phyloP scores from a whole-genome alignment of 2,888 invertebrate species.

The Mylabris sibirica region DNA sequence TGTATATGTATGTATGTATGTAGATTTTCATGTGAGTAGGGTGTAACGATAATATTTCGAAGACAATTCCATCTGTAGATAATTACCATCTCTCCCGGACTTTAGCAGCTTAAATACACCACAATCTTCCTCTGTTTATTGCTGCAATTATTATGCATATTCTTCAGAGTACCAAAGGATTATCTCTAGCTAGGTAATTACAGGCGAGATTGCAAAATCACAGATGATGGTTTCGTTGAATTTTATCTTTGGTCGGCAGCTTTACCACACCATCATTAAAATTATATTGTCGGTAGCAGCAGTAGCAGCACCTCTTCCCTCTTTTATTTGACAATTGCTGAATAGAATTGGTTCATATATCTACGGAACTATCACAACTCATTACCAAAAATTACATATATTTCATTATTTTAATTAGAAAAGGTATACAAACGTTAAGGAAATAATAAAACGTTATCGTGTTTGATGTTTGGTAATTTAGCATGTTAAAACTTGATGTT shows the following conservation, averaged over 20 bases:
- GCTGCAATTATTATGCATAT: slow-evolving; percentile 27
- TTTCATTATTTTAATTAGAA: background rate
- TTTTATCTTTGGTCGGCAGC: slow-evolving; percentile 29
- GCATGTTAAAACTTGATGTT: slow-evolving; percentile 28
- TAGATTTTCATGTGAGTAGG: background rate
- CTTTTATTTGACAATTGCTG: background rate
- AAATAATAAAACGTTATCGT: background rate
- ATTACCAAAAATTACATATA: background rate
- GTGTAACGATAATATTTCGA: slow-evolving; percentile 1
- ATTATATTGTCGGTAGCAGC: slow-evolving; percentile 12
- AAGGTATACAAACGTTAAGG: background rate
- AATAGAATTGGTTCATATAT: background rate
- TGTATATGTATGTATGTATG: too few relatives aligned
- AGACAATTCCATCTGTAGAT: slow-evolving; percentile 10
- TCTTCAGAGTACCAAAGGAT: slow-evolving; percentile 21
- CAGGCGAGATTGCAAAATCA: slow-evolving; percentile 29
- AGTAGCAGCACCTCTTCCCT: background rate
- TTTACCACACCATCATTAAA: slow-evolving; percentile 3
- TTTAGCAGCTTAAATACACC: slow-evolving; percentile 27
- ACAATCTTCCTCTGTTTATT: slow-evolving; percentile 31
- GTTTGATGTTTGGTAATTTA: slow-evolving; percentile 22
- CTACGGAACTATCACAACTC: background rate
- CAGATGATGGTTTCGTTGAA: slow-evolving; percentile 27
- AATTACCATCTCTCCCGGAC: slow-evolving; percentile 17
- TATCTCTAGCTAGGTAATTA: slow-evolving; percentile 32